Percentiles rank a stretch among this genome's conserved stretches.
Conservation (phyloP, 2,888 invertebrate species). For the Saturnia japonica region DNA sequence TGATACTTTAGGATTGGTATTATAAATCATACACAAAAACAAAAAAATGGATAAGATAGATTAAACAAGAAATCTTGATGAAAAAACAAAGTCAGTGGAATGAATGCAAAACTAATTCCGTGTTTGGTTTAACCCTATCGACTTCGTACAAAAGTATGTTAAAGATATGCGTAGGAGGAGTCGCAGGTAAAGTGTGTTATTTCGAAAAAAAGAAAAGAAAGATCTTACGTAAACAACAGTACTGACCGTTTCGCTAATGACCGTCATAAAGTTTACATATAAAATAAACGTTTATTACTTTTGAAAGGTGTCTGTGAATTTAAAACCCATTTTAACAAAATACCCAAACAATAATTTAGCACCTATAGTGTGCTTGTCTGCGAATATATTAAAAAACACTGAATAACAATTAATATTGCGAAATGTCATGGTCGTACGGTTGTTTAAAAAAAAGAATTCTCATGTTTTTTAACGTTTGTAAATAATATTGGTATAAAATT, state of each 20-base stretch:
- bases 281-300: conserved; percentile 30
- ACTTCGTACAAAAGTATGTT: not conserved
- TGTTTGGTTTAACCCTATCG: not conserved
- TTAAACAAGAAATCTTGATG: too few relatives aligned
- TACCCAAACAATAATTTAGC: conserved; percentile 34
- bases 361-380: conserved; percentile 32
- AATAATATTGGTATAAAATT: conserved; percentile 1
- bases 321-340: conserved; percentile 24
- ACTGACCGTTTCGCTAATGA: conserved; percentile 13
- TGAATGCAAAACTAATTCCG: not conserved
- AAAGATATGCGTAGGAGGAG: not conserved
- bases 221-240: conserved; percentile 7
- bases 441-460: not conserved
- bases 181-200: not conserved
- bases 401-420: conserved; percentile 5
- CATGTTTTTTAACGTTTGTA: not conserved
- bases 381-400: conserved; percentile 15
- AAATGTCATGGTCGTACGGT: not conserved
- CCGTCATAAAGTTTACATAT: conserved; percentile 35
- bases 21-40: too few relatives aligned
- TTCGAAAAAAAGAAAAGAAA: conserved; percentile 7
- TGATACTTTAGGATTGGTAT: too few relatives aligned
- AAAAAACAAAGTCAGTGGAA: not conserved
- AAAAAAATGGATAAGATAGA: too few relatives aligned
- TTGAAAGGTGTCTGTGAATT: conserved; percentile 34